phyloP scores from a whole-genome alignment of 2,797 vertebrate species.

The Catostomus latipinnis region DNA sequence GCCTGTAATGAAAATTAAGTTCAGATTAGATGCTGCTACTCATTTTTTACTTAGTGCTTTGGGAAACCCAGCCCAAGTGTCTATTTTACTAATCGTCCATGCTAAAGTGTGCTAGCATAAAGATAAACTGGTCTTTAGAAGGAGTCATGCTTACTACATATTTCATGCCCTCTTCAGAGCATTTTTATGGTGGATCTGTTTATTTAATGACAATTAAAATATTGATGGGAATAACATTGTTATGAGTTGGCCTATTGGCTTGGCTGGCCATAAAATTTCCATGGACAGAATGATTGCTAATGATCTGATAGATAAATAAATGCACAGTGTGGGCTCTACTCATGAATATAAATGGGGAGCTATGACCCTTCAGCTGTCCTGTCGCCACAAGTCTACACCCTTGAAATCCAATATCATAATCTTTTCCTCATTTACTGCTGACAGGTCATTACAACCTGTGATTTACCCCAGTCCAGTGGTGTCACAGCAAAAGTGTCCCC shows the following conservation, averaged over 20 bases:
- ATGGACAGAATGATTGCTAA: slow-evolving; percentile 3
- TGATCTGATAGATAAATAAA: slow-evolving; percentile 22
- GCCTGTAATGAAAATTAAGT: too few relatives aligned
- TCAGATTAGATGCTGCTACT: too few relatives aligned
- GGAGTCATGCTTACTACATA: background rate
- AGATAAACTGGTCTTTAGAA: background rate
- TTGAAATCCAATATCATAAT: slow-evolving; percentile 58
- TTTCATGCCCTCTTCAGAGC: background rate
- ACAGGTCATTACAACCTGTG: slow-evolving; percentile 58
- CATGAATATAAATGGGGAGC: slow-evolving; percentile 35
- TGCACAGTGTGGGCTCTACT: slow-evolving; percentile 24
- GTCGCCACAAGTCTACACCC: slow-evolving; percentile 61
- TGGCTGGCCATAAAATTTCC: slow-evolving; percentile 10
- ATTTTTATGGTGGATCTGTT: background rate
- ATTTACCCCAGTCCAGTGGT: slow-evolving; percentile 61
- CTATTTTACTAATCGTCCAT: background rate
- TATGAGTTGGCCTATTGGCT: slow-evolving; percentile 17
- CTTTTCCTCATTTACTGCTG: slow-evolving; percentile 63
- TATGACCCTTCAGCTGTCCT: slow-evolving; percentile 56
- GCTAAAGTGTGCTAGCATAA: background rate
- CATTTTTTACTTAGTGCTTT: too few relatives aligned
- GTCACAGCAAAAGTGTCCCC: slow-evolving; percentile 55
- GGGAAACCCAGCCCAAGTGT: too few relatives aligned
- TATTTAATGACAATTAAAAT: slow-evolving; percentile 23
- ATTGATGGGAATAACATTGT: background rate